phyloP scores from a whole-genome alignment of 2,113 vertebrate species.

The Halcyon senegalensis region DNA sequence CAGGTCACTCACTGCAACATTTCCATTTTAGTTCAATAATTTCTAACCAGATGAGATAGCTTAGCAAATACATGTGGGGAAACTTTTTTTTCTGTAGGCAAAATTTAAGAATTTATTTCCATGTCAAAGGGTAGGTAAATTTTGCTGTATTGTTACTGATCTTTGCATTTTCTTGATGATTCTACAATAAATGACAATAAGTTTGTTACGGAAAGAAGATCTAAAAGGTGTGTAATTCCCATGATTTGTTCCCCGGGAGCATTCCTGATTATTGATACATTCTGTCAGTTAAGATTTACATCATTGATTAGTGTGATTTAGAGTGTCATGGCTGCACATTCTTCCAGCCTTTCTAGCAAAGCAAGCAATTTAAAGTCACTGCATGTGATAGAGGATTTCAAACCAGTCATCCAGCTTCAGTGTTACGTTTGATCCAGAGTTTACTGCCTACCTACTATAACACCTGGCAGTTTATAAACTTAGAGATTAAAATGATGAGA shows the following conservation, averaged over 20 bases:
- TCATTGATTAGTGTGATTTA: slow-evolving; percentile 63
- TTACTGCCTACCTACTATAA: slow-evolving; percentile 38
- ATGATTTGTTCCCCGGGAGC: not conserved
- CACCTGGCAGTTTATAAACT: slow-evolving; percentile 49
- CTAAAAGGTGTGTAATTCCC: not conserved
- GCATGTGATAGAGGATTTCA: slow-evolving; percentile 34
- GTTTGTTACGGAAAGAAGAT: not conserved
- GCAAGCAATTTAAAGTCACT: slow-evolving; percentile 45
- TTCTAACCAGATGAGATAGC: not conserved
- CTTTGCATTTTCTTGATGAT: not conserved
- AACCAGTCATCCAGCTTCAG: slow-evolving; percentile 52
- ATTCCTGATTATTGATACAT: slow-evolving; percentile 42
- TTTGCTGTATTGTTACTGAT: not conserved
- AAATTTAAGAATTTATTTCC: slow-evolving; percentile 10
- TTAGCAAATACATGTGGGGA: not conserved
- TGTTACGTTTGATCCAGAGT: slow-evolving; percentile 15
- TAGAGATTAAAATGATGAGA: slow-evolving; percentile 23
- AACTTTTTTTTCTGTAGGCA: not conserved
- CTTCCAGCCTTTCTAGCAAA: slow-evolving; percentile 31
- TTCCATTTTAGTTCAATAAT: not conserved
- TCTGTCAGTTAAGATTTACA: slow-evolving; percentile 42
- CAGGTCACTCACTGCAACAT: not conserved
- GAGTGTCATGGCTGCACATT: not conserved
- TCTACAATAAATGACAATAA: not conserved
- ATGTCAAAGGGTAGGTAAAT: not conserved